These are phyloP conservation scores for Thinocorus orbignyianus DNA, from an alignment of 2,113 vertebrate species.

Conservation along the genomic window DNA sequence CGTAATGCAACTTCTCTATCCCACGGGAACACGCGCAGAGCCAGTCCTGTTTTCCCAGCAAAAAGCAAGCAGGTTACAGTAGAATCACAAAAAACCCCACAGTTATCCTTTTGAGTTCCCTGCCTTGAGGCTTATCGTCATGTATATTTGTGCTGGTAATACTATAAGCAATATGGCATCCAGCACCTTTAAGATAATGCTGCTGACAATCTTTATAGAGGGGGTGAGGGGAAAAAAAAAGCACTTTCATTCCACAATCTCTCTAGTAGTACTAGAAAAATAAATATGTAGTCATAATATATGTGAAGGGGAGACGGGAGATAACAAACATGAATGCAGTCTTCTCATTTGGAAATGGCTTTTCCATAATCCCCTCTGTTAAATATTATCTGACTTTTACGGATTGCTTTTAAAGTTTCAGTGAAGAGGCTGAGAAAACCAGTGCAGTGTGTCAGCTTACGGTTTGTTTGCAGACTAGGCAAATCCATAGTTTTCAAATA, in stretches of 20 bases:
- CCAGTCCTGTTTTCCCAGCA: conserved; percentile 43
- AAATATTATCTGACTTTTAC: not conserved
- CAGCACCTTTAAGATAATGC: conserved; percentile 8
- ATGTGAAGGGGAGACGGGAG: not conserved
- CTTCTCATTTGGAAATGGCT: conserved; percentile 29
- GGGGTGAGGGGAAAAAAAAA: not conserved
- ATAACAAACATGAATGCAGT: conserved; percentile 5
- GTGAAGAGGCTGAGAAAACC: not conserved
- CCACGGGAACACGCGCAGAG: conserved; percentile 59
- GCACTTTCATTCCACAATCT: not conserved
- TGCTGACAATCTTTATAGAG: not conserved
- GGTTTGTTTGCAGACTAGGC: conserved; percentile 26
- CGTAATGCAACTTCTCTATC: conserved; percentile 77
- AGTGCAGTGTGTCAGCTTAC: not conserved
- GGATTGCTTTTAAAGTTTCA: conserved; percentile 21
- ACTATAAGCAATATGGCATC: not conserved
- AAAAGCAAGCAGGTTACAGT: conserved; percentile 39
- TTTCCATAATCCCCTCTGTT: conserved; percentile 32
- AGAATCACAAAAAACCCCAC: not conserved
- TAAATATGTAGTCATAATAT: not conserved
- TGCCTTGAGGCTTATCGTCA: not conserved
- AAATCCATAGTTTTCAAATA: conserved; percentile 39
- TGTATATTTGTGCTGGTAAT: not conserved
- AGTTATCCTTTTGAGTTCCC: not conserved
- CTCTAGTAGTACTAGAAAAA: conserved; percentile 25